Conservation (phyloP, 2,113 vertebrate species). For the Ancistrus triradiatus region DNA sequence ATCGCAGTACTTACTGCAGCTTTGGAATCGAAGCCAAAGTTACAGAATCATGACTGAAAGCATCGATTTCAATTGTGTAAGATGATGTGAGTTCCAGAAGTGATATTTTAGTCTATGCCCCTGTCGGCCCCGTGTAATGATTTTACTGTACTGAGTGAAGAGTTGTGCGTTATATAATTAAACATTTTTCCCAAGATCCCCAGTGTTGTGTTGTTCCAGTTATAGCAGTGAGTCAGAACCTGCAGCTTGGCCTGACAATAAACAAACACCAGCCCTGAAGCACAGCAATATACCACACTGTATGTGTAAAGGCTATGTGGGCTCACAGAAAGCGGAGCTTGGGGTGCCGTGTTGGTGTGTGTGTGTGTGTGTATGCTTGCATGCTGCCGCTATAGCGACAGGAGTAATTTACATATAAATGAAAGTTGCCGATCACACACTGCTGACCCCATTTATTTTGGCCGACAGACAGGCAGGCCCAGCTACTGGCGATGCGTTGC, state of each 20-base stretch:
- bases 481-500: constrained; percentile 68
- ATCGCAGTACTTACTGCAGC: too few species aligned
- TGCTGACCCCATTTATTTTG: constrained; percentile 78
- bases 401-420: constrained; percentile 82
- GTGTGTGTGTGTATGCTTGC: constrained; percentile 36
- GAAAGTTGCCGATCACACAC: constrained; percentile 80
- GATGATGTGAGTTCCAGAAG: too few species aligned
- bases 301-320: constrained; percentile 20
- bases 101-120: too few species aligned
- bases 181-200: neutral
- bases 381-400: constrained; percentile 62
- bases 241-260: constrained; percentile 20
- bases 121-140: constrained; percentile 38
- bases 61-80: too few species aligned
- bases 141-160: constrained; percentile 50
- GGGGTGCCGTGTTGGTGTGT: constrained; percentile 22
- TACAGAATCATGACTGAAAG: too few species aligned
- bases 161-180: neutral
- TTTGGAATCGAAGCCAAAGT: too few species aligned
- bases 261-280: constrained; percentile 31
- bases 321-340: constrained; percentile 33
- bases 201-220: constrained; percentile 31
- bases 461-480: constrained; percentile 71
- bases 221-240: constrained; percentile 36
- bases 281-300: constrained; percentile 20